Conservation (phyloP, 1,140 invertebrate species). For the Ganaspis sp. region DNA sequence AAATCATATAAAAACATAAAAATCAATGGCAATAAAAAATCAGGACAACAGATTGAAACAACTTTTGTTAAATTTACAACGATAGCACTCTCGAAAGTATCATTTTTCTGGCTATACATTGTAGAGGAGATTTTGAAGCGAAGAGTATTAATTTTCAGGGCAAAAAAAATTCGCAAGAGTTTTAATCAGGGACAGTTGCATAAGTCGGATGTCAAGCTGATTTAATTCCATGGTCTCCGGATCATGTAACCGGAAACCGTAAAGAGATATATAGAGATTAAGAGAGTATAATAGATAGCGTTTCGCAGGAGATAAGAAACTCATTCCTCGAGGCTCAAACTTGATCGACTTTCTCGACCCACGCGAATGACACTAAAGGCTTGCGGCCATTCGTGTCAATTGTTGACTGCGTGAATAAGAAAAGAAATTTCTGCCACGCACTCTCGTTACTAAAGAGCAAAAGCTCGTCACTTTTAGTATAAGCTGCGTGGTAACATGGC, state of each 20-base stretch:
- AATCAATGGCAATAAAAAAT: too few species aligned
- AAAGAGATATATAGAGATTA: conserved; percentile 14
- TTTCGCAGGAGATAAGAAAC: conserved; percentile 17
- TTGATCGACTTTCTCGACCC: conserved; percentile 11
- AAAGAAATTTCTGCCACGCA: conserved; percentile 27
- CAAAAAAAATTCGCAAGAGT: neutral
- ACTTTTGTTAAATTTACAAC: too few species aligned
- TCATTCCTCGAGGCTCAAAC: conserved; percentile 22
- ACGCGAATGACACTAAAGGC: neutral
- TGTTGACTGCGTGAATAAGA: conserved; percentile 22
- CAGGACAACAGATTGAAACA: too few species aligned
- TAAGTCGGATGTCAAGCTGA: conserved; percentile 3
- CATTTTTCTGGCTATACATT: too few species aligned
- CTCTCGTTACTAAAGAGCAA: conserved; percentile 17
- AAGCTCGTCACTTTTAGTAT: conserved; percentile 20
- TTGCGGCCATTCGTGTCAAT: conserved; percentile 8
- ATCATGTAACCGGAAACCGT: conserved; percentile 21
- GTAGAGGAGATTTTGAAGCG: too few species aligned
- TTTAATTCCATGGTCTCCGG: neutral
- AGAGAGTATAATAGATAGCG: conserved; percentile 16
- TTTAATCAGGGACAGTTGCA: neutral
- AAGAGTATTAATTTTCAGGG: neutral
- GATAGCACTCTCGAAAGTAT: too few species aligned
- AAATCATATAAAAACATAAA: too few species aligned
- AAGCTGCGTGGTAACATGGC: neutral